Evolutionary conservation across 2,797 vertebrate species (phyloP).

Genomic region (Vultur gryphus): DNA sequence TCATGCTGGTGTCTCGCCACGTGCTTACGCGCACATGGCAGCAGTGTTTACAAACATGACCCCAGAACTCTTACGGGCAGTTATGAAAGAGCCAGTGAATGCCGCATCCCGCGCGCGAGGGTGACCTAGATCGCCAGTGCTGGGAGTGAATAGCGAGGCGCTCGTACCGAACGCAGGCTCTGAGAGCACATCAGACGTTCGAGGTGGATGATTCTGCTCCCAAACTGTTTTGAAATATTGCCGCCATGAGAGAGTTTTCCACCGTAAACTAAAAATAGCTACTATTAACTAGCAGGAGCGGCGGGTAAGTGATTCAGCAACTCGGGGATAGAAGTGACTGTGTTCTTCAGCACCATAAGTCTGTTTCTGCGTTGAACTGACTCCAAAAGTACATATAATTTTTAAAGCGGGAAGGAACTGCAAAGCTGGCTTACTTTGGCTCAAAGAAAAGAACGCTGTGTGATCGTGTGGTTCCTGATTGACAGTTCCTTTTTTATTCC

Average conservation of each 20-base stretch:
- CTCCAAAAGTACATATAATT: neutral
- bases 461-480: neutral
- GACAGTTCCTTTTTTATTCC: neutral
- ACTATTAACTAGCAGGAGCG: neutral
- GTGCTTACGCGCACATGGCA: slow-evolving; percentile 81
- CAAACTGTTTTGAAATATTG: slow-evolving; percentile 31
- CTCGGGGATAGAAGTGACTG: neutral
- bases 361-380: slow-evolving; percentile 5
- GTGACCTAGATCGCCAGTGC: slow-evolving; percentile 47
- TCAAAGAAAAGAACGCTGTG: neutral
- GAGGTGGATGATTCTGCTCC: neutral
- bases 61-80: slow-evolving; percentile 76
- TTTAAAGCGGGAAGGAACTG: neutral
- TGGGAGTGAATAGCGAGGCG: neutral
- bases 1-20: slow-evolving; percentile 71
- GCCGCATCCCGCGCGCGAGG: slow-evolving; percentile 62
- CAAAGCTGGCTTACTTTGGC: neutral
- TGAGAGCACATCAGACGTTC: neutral
- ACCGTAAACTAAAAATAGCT: slow-evolving; percentile 67
- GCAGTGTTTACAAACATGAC: slow-evolving; percentile 88
- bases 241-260: slow-evolving; percentile 29
- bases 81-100: slow-evolving; percentile 75
- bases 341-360: neutral
- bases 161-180: neutral
- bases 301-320: slow-evolving; percentile 38